These are phyloP conservation scores for Oreotrochilus melanogaster DNA, from an alignment of 2,113 vertebrate species.

Conservation along the genomic window DNA sequence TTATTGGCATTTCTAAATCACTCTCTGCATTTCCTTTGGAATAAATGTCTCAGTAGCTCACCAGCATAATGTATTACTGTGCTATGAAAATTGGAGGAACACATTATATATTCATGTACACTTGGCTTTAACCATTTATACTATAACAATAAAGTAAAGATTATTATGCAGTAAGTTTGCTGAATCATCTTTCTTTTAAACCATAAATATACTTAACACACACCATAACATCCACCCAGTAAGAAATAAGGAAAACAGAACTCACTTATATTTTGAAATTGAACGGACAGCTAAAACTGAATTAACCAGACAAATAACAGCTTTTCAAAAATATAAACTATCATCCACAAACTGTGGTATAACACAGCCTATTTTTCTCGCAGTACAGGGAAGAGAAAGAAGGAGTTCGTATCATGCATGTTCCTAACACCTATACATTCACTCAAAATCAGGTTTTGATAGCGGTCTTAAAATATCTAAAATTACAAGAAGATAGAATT, in stretches of 20 bases:
- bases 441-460: not conserved
- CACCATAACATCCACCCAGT: constrained; percentile 9
- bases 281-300: constrained; percentile 37
- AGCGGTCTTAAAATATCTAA: not conserved
- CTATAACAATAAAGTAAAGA: constrained; percentile 51
- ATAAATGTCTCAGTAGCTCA: constrained; percentile 68
- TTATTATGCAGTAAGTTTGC: constrained; percentile 57
- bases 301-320: constrained; percentile 31
- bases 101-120: constrained; percentile 62
- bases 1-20: constrained; percentile 76
- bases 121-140: constrained; percentile 64
- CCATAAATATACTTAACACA: constrained; percentile 50
- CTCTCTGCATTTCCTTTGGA: constrained; percentile 64
- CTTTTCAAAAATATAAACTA: constrained; percentile 12
- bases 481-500: not conserved
- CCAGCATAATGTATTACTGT: constrained; percentile 57
- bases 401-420: not conserved
- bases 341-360: not conserved
- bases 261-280: constrained; percentile 8
- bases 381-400: not conserved
- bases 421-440: not conserved
- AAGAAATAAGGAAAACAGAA: constrained; percentile 19
- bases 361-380: not conserved
- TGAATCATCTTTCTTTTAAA: constrained; percentile 53
- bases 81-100: constrained; percentile 62